phyloP scores from a whole-genome alignment of 2,888 invertebrate genomes.

The Rhingia campestris region DNA sequence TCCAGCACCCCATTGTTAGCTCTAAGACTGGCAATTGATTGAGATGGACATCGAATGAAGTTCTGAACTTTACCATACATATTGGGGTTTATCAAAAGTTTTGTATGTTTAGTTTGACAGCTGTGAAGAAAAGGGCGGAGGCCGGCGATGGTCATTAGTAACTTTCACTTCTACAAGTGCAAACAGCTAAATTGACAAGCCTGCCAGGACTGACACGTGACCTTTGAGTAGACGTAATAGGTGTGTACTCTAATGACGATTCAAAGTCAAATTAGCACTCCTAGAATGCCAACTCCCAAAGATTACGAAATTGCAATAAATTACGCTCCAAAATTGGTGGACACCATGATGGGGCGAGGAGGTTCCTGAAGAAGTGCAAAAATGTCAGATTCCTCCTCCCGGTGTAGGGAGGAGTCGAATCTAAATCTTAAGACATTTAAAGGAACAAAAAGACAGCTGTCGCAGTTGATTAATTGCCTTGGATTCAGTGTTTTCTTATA shows the following conservation, averaged over 20 bases:
- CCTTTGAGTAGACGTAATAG: neutral
- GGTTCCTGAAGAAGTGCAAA: slow-evolving; percentile 50
- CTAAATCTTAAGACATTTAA: slow-evolving; percentile 46
- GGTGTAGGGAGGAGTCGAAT: slow-evolving; percentile 21
- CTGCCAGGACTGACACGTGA: slow-evolving; percentile 46
- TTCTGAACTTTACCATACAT: slow-evolving; percentile 56
- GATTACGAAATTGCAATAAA: slow-evolving; percentile 58
- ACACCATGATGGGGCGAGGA: slow-evolving; percentile 10
- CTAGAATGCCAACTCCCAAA: slow-evolving; percentile 16
- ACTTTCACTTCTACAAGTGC: slow-evolving; percentile 29
- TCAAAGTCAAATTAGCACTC: slow-evolving; percentile 63
- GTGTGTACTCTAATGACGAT: neutral
- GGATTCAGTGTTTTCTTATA: slow-evolving; percentile 45
- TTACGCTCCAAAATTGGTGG: slow-evolving; percentile 54
- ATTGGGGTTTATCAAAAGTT: slow-evolving; percentile 67
- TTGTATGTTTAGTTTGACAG: slow-evolving; percentile 67
- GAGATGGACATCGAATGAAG: slow-evolving; percentile 66
- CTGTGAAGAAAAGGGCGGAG: slow-evolving; percentile 50
- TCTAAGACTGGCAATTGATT: slow-evolving; percentile 60
- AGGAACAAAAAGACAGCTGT: slow-evolving; percentile 70
- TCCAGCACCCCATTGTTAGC: neutral
- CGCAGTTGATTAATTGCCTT: slow-evolving; percentile 71
- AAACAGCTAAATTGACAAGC: slow-evolving; percentile 33
- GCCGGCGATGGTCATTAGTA: slow-evolving; percentile 60
- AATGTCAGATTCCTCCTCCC: slow-evolving; percentile 62